These are phyloP conservation scores for Ceriagrion tenellum DNA, from an alignment of 2,888 invertebrate species.

Conservation along the genomic window DNA sequence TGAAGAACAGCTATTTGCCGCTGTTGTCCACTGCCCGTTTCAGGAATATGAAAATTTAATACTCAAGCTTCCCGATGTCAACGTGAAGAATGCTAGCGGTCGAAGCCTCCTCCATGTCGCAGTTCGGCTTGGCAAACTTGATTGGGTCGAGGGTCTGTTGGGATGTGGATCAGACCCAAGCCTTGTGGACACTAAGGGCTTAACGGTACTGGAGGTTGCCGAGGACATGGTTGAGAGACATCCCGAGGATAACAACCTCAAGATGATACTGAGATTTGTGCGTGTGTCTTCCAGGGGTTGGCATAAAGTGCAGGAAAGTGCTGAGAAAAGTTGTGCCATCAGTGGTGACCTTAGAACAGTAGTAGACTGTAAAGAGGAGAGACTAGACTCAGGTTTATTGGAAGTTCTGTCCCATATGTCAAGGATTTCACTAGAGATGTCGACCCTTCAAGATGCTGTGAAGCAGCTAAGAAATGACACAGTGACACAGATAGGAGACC, in stretches of 20 bases:
- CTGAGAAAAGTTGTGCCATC: no score
- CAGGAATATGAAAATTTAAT: neutral
- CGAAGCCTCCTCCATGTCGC: neutral
- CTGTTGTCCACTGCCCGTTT: neutral
- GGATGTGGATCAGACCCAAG: neutral
- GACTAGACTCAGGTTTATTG: no score
- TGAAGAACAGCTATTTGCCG: neutral
- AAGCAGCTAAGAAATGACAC: no score
- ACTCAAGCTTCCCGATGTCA: neutral
- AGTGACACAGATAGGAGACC: no score
- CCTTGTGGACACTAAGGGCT: neutral
- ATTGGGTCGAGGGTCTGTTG: neutral
- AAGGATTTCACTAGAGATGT: no score
- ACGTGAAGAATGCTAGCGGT: neutral
- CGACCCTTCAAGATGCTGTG: no score
- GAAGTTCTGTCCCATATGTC: no score
- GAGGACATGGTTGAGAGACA: neutral
- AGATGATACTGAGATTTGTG: neutral
- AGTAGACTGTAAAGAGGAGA: no score
- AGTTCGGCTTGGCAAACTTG: neutral
- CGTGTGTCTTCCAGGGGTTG: neutral
- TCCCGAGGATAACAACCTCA: neutral
- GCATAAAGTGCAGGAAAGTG: neutral
- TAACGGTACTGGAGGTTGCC: neutral
- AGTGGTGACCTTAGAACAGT: no score